Evolutionary conservation across 2,888 invertebrate species (phyloP).

Genomic region (Dasypolia templi): DNA sequence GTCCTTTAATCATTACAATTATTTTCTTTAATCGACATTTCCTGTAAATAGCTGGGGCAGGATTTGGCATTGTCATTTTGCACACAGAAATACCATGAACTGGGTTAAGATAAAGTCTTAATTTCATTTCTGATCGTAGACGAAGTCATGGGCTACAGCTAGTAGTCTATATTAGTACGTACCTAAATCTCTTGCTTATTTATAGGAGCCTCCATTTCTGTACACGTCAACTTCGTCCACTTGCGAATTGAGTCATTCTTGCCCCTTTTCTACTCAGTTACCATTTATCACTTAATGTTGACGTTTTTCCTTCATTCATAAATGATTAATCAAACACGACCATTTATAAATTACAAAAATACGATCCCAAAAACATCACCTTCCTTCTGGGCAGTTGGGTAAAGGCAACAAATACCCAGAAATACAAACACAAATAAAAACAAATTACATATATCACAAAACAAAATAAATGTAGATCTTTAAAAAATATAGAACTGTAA

Average conservation of each 20-base stretch:
- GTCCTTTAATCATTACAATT: too few species aligned
- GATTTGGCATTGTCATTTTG: too few species aligned
- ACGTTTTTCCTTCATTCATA: conserved; percentile 22
- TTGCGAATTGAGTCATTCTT: neutral
- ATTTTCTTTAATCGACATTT: too few species aligned
- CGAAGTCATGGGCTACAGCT: too few species aligned
- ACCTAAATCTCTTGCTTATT: neutral
- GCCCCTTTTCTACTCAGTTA: conserved; percentile 7
- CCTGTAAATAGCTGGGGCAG: too few species aligned
- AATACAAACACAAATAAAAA: too few species aligned
- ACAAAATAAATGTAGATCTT: neutral
- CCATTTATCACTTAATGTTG: conserved; percentile 3
- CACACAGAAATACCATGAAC: too few species aligned
- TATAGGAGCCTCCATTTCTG: neutral
- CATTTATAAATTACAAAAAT: neutral
- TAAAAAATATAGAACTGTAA: neutral
- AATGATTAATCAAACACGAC: conserved; percentile 24
- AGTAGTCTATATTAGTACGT: too few species aligned
- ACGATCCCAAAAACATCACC: neutral
- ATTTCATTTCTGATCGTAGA: too few species aligned
- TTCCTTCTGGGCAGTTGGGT: neutral
- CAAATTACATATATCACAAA: too few species aligned
- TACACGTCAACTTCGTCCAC: neutral
- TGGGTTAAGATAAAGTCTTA: too few species aligned
- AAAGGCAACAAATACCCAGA: too few species aligned